Base-by-base conservation (phyloP, 2,797 vertebrate genomes). In the Sebastiscus albofasciatus region DNA sequence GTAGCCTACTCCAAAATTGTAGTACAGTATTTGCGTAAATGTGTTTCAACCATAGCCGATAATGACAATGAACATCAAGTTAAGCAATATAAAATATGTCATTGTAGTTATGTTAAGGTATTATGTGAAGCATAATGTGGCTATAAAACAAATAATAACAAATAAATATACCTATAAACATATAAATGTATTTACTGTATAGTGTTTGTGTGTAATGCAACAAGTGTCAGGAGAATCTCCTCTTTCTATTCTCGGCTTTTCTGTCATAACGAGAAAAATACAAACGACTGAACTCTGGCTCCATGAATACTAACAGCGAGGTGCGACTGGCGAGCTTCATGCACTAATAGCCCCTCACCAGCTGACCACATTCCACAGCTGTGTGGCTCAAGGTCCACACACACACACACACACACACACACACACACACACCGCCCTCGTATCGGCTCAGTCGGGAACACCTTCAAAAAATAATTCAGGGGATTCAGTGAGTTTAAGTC, bases 301-400 rank as follows among this genome's bases (percentile, higher is more conserved):
- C 26, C 62, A 76, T 33, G 66, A 60, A 75, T 67, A 69, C 75
- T 83, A n/a, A 70, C 95, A 75, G 58, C 1, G 58, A 87, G 79
- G 90, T 94, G 94, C 12, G 73, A 94, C 76, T 83, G 84, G 72
- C 87, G 66, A 83, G 82, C 80, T 71, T 36, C 74, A 7, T 24
- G 80, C 62, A 83, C 88, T 95, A 96, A 96, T 95, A 79, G 90
- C 80, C 87, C 87, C 58, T 90, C 91, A 91, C 84, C 75, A 71
- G 84, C 89, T 70, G 79, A 87, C 90, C 85, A 95, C 93, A 95
- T 96, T 95, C 95, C 94, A 90, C 94, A 94, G 82, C 86, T 90
- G 87, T 86, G 83, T 88, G 82, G 68, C 77, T 90, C 89, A 87
- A 83, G 90, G 89, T 86, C 86, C 66, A 68, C 62, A 67, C 39